phyloP scores from a whole-genome alignment of 2,113 vertebrate species.

The Cololabis saira region DNA sequence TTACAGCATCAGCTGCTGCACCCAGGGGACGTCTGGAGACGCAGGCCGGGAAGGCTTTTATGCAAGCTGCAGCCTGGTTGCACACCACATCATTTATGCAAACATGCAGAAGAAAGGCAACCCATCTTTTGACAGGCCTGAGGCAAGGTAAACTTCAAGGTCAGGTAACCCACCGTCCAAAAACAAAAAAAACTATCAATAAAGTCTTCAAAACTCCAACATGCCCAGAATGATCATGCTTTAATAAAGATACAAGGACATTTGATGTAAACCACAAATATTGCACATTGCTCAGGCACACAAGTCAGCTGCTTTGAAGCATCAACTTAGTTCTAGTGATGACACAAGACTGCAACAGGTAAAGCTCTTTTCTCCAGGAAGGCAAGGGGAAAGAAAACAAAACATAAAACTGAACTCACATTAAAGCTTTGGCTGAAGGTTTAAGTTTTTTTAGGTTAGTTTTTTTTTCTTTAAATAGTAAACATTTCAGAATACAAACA shows the following conservation, averaged over 20 bases:
- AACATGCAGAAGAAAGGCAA: conserved; percentile 10
- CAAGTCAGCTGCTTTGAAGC: conserved; percentile 71
- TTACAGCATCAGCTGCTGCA: conserved; percentile 30
- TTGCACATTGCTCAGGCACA: conserved; percentile 84
- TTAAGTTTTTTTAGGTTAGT: conserved; percentile 33
- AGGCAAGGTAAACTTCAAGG: conserved; percentile 18
- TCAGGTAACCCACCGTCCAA: neutral
- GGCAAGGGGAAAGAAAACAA: conserved; percentile 12
- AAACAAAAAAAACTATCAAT: neutral
- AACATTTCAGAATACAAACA: conserved; percentile 33
- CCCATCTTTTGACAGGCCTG: neutral
- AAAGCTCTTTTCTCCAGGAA: conserved; percentile 64
- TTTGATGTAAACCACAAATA: conserved; percentile 77
- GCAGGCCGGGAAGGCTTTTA: conserved; percentile 48
- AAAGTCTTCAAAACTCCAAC: neutral
- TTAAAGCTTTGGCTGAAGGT: conserved; percentile 81
- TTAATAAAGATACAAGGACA: conserved; percentile 82
- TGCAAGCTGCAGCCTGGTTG: conserved; percentile 10
- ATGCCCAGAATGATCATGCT: conserved; percentile 74
- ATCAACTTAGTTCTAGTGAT: conserved; percentile 60
- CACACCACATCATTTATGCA: conserved; percentile 40
- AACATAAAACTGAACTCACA: conserved; percentile 68
- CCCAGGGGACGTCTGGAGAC: conserved; percentile 44
- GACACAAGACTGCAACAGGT: conserved; percentile 66
- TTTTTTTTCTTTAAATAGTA: too few species aligned